Base-by-base conservation (phyloP, 2,797 vertebrate genomes). In the Xerus rutilus region DNA sequence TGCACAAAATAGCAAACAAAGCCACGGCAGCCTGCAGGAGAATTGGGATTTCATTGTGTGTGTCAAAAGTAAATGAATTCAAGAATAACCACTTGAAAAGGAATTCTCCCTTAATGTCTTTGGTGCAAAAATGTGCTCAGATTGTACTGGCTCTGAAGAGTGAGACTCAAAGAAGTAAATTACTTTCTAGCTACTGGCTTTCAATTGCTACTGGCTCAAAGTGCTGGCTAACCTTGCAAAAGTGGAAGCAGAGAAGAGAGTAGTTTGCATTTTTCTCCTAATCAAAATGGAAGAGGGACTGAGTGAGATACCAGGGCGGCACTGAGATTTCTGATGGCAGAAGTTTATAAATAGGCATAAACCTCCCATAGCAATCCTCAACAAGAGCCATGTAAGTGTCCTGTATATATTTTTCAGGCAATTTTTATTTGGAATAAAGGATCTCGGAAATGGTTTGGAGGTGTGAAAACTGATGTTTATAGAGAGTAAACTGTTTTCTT, bases 21-120 rank as follows among this genome's bases (percentile, higher is more conserved):
- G 95, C 62, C 74, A 28, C 47, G 8, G 67, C 62, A 82, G 95
- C 92, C 82, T 86, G 70, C 93, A 74, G 94, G 96, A 91, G 90
- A 96, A 97, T 89, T 97, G 96, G 96, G 92, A 94, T 97, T 97
- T 97, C 97, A 97, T 89, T 97, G 94, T 97, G 89, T 96, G 96
- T 96, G 97, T 98, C 98, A 97, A 83, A 87, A 98, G 97, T 32
- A 98, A 98, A 98, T 96, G 98, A 98, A 97, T 98, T 98, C 97
- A 97, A 93, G 97, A 97, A 98, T 96, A 98, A 98, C 95, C 97
- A 93, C 97, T 97, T 90, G 97, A 97, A 97, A 98, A 97, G 85
- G 81, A 97, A 97, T 97, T 98, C 95, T 94, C 95, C 86, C 93
- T 96, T 93, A 86, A 97, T 98, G 97, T 97, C 97, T 98, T 95